phyloP scores from a whole-genome alignment of 2,113 vertebrate genomes.

The Lepus americanus region DNA sequence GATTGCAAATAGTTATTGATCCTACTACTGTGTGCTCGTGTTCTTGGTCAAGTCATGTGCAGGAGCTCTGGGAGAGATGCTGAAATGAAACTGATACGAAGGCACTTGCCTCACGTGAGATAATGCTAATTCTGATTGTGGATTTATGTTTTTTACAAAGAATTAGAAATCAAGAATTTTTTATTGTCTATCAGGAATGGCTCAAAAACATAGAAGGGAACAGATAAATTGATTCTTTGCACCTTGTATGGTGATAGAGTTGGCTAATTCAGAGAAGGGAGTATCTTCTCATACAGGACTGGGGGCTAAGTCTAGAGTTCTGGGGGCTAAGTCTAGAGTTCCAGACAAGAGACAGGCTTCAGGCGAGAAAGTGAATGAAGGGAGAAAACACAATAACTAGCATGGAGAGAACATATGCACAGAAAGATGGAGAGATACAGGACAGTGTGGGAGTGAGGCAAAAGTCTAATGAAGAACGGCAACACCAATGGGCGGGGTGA shows the following conservation, averaged over 20 bases:
- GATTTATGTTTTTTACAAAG: not conserved
- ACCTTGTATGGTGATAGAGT: not conserved
- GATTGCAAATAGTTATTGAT: not conserved
- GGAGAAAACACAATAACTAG: not conserved
- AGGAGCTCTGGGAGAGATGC: not conserved
- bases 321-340: not conserved
- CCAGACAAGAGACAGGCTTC: not conserved
- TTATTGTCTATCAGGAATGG: not conserved
- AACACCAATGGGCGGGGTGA: not conserved
- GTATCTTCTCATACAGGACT: fast-evolving
- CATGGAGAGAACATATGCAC: not conserved
- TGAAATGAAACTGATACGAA: not conserved
- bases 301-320: not conserved
- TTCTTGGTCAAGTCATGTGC: not conserved
- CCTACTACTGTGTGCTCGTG: not conserved
- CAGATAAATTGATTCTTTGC: not conserved
- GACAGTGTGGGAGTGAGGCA: not conserved
- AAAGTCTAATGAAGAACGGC: not conserved
- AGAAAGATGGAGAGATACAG: too few species aligned
- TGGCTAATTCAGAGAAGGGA: not conserved
- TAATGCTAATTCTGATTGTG: not conserved
- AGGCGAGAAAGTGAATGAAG: not conserved
- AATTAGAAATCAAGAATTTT: not conserved
- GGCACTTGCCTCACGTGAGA: not conserved
- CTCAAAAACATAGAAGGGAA: not conserved